Evolutionary conservation across 2,888 invertebrate genomes (phyloP), one percentile per base, ranked within the genome.

Genomic region (Ormia ochracea): DNA sequence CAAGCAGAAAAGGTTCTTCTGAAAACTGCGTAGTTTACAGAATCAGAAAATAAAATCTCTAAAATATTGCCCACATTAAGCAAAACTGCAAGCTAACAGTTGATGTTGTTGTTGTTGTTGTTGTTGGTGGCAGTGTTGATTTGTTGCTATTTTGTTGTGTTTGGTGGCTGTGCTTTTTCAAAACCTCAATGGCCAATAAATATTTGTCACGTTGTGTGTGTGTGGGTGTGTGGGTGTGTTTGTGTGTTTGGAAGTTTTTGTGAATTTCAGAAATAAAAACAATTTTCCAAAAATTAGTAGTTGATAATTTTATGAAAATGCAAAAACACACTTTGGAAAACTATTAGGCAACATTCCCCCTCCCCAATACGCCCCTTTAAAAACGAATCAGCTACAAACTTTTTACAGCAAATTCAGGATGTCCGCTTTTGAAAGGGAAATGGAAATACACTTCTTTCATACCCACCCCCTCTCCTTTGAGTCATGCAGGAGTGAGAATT

Each of bases 181-280:
- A 48, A 73, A 63, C 66, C 70, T 45, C 70, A 66, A 54, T 72
- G 70, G 45, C 79, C 26, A 74, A 79, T 79, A 79, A 79, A 79
- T 69, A 63, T 68, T 33, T 28, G 50, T 1, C 23, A 1, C 5
- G 10, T 19, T 43, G 36, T 10, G 1, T 17, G 23, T 14, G 31
- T 31, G 31, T 19, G 21, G 31, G 17, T 50, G 26, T 26, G 17
- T 12, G 4, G 28, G 61, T 61, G 19, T 48, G n/a, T n/a, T 19
- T 43, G 36, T 10, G 1, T 17, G 23, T 14, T 21, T 31, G 31
- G n/a, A 14, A 31, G 17, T 50, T 14, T 26, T 10, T 12, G 4
- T 45, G 61, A 45, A n/a, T 48, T 38, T 56, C 41, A 14, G 65
- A 33, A 14, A 58, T 58, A 74, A 66, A 65, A 66, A 38, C 65